Evolutionary conservation across 2,113 vertebrate species (phyloP).

Genomic region (Passer montanus): DNA sequence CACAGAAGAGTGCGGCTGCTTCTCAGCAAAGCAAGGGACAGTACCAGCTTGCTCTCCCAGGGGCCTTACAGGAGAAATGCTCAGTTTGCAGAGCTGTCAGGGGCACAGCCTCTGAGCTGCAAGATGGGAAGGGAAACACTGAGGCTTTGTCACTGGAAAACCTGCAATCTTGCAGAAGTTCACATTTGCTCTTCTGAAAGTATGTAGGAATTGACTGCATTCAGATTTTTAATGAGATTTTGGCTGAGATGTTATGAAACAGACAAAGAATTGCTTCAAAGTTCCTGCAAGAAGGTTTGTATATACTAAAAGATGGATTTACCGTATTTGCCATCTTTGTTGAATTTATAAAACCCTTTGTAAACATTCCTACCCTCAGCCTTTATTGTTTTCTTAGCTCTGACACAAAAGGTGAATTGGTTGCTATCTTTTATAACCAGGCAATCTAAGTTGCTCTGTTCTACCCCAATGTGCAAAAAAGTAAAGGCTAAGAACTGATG

Average conservation of each 20-base stretch:
- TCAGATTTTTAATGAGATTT: slow-evolving; percentile 29
- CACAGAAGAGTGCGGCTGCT: neutral
- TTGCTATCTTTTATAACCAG: neutral
- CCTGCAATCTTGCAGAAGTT: neutral
- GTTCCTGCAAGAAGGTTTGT: neutral
- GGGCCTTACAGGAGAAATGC: neutral
- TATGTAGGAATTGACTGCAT: neutral
- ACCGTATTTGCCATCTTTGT: neutral
- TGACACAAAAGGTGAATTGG: slow-evolving; percentile 30
- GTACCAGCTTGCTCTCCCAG: neutral
- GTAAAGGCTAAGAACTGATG: slow-evolving; percentile 10
- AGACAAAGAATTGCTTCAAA: neutral
- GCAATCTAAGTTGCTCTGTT: neutral
- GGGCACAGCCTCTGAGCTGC: neutral
- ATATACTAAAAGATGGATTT: neutral
- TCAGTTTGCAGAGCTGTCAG: neutral
- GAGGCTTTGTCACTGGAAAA: neutral
- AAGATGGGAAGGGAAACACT: neutral
- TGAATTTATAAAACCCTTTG: slow-evolving; percentile 32
- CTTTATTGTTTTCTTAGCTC: slow-evolving; percentile 21
- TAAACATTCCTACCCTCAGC: neutral
- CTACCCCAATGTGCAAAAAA: neutral
- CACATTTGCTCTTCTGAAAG: neutral
- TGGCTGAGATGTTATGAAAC: neutral
- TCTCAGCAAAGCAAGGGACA: neutral